Base-by-base conservation (phyloP, 2,888 invertebrate species). In the Mythimna albipuncta region DNA sequence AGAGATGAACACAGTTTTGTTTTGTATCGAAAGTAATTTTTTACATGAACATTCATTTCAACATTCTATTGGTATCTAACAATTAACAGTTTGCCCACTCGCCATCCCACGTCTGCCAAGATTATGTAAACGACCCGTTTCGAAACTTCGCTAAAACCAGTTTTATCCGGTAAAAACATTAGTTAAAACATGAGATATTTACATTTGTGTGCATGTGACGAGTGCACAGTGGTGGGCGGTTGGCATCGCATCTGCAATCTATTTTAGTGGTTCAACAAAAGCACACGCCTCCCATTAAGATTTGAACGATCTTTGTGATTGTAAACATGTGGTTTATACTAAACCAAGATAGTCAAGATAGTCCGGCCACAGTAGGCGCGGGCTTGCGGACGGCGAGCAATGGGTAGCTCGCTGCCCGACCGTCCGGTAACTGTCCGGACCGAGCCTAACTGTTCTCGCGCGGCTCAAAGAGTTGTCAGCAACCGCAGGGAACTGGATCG, bases 281-380 rank as follows among this genome's bases (percentile, higher is more conserved):
- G 67, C 75, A 72, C 81, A 85, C 79, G 35, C 75, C 84, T 83
- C 71, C 73, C 76, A 68, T 72, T 75, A 76, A 71, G 61, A 77
- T 32, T 10, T 75, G n/a, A 75, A 65, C 47, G 58, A 50, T 50
- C 54, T 59, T 75, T 75, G 59, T 55, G 32, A 41, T 75, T 59
- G 76, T 59, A 76, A 65, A 65, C 76, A 76, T 26, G 47, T 81
- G 75, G 61, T 16, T 44, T 47, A 47, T 47, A 47, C 6, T 47
- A 47, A 47, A 47, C 16, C 16, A 19, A 16, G 47, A 26, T 26
- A 26, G 26, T 26, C 16, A 19, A 16, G 47, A 26, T 26, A 26
- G 26, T 26, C n/a, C n/a, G n/a, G n/a, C 2, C 26, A 26, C 26
- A 26, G 26, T 26, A 26, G 26, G 26, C 26, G 26, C 26, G 26